Conservation (phyloP, 2,888 invertebrate species). For the Eulithis testata region DNA sequence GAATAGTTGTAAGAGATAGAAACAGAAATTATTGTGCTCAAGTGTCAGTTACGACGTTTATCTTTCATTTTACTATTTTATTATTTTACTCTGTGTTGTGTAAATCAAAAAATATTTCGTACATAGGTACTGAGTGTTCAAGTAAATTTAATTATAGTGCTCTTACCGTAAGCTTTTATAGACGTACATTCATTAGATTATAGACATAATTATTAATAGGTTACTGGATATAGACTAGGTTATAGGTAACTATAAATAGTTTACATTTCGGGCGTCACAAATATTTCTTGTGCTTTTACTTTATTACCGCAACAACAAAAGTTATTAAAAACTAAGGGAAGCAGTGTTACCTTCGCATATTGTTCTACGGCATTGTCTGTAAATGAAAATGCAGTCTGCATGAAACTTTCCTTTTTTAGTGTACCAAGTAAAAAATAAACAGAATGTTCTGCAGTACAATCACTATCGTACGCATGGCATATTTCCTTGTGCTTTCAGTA, state of each 20-base stretch:
- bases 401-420: slow-evolving; percentile 32
- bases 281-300: slow-evolving; percentile 51
- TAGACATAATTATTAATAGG: slow-evolving; percentile 37
- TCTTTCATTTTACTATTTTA: background rate
- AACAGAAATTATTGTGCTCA: slow-evolving; percentile 50
- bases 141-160: slow-evolving; percentile 42
- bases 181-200: slow-evolving; percentile 31
- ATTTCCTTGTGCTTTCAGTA: slow-evolving; percentile 28
- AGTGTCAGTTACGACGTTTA: slow-evolving; percentile 36
- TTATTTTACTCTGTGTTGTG: slow-evolving; percentile 9
- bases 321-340: slow-evolving; percentile 56
- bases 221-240: slow-evolving; percentile 39
- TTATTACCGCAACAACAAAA: slow-evolving; percentile 48
- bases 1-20: slow-evolving; percentile 27
- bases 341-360: slow-evolving; percentile 48
- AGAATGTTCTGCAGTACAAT: slow-evolving; percentile 22
- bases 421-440: slow-evolving; percentile 22
- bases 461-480: slow-evolving; percentile 32
- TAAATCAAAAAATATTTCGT: slow-evolving; percentile 36
- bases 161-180: slow-evolving; percentile 30
- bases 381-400: slow-evolving; percentile 31
- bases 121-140: slow-evolving; percentile 31
- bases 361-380: slow-evolving; percentile 40
- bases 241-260: slow-evolving; percentile 31
- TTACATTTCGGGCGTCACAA: slow-evolving; percentile 47